phyloP scores from a whole-genome alignment of 2,888 invertebrate genomes.

The Tachina lurida region DNA sequence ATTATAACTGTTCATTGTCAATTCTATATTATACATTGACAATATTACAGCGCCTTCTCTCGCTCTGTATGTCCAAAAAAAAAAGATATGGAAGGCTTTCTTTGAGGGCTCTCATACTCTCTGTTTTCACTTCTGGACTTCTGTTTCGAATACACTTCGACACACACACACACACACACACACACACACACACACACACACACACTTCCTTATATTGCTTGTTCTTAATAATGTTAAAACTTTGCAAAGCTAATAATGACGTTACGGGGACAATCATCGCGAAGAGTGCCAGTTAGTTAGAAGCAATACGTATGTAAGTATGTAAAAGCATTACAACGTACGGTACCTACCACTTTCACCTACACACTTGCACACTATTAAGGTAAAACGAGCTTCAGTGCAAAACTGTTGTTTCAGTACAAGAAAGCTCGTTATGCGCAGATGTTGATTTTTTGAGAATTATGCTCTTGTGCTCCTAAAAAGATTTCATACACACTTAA shows the following conservation, averaged over 20 bases:
- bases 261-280: conserved; percentile 5
- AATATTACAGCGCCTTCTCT: too few relatives aligned
- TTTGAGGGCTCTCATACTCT: too few relatives aligned
- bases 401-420: conserved; percentile 37
- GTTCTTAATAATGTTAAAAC: conserved; percentile 33
- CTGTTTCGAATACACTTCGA: conserved; percentile 20
- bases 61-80: too few relatives aligned
- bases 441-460: conserved; percentile 61
- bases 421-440: conserved; percentile 66
- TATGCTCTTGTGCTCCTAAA: conserved; percentile 67
- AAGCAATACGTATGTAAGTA: conserved; percentile 10
- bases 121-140: too few relatives aligned
- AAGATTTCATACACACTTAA: conserved; percentile 58
- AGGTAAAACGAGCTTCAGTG: conserved; percentile 33
- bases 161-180: neutral
- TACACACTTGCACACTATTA: neutral
- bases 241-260: conserved; percentile 50
- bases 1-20: too few relatives aligned
- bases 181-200: too few relatives aligned
- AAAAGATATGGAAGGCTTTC: too few relatives aligned
- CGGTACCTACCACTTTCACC: conserved; percentile 55
- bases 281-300: conserved; percentile 16
- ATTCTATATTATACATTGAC: too few relatives aligned
- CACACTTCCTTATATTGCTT: neutral
- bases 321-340: conserved; percentile 57